Evolutionary conservation across 2,113 vertebrate genomes (phyloP), one percentile per base, ranked within the genome.

Genomic region (Pseudorectes ferrugineus): DNA sequence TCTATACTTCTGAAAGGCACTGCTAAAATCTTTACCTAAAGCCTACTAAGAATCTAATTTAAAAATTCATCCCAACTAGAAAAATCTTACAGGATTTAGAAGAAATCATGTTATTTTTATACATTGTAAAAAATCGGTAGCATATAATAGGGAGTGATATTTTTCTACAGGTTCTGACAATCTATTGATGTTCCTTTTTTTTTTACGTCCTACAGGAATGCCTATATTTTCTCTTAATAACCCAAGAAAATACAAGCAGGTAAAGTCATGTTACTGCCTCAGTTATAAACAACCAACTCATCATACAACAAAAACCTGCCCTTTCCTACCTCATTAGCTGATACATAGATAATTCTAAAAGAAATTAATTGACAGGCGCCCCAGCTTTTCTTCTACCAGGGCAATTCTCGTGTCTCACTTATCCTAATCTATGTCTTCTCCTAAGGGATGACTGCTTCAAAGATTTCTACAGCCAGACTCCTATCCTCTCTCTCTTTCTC

Each of bases 101-200:
- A 81, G 14, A 88, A 72, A 68, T 35, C 5, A 77, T 58, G 5
- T 63, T 3, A 63, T 58, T 68, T 81, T 73, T 63, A 36, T 15
- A 59, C 5, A 8, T 8, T 25, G 29, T 11, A 33, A 54, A 61
- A 76, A 48, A 2, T 1, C 3, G 0, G 25, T 33, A 52, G 14
- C 13, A 24, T 40, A 19, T 63, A 81, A 49, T 7, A 93, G 6
- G 5, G 9, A 85, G 23, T 10, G 49, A 35, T 49, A 54, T 43
- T 73, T 95, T 81, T 54, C 31, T 76, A 38, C 23, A 72, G 22
- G 24, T 62, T 75, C 84, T 71, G 26, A 67, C 8, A 79, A 26
- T 28, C 14, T 42, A 17, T 9, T 65, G 22, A 28, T 70, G 25
- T n/a, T 66, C 6, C 4, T 23, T 33, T 70, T n/a, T 25, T n/a